phyloP scores from a whole-genome alignment of 1,140 invertebrate species.

The Chelonus insularis region DNA sequence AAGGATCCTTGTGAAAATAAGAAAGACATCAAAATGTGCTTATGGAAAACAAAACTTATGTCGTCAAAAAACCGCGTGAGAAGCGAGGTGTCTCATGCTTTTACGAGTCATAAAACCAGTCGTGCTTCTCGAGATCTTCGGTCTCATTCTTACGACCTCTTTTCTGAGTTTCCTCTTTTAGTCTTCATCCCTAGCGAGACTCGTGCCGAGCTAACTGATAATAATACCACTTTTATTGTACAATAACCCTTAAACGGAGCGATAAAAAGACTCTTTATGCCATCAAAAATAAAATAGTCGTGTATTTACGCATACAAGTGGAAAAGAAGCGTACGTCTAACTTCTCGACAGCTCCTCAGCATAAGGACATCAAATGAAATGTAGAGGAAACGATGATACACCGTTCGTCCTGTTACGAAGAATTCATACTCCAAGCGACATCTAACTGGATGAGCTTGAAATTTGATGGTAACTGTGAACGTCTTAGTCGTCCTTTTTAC shows the following conservation, averaged over 20 bases:
- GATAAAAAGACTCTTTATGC: constrained; percentile 57
- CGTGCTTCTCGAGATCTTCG: constrained; percentile 53
- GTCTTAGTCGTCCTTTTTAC: constrained; percentile 26
- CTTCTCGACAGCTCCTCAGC: background rate
- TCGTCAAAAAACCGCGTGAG: constrained; percentile 32
- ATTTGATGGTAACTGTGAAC: background rate
- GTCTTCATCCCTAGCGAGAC: constrained; percentile 12
- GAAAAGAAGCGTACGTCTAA: constrained; percentile 6
- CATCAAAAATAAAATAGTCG: constrained; percentile 57
- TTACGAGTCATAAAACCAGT: constrained; percentile 60
- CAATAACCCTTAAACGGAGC: constrained; percentile 58
- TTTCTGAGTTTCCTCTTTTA: constrained; percentile 21
- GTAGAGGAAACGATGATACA: background rate
- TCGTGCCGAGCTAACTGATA: constrained; percentile 53
- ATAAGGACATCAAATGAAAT: constrained; percentile 15
- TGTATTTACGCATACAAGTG: constrained; percentile 29
- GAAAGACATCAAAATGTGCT: background rate
- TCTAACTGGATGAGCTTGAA: constrained; percentile 1
- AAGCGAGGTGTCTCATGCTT: constrained; percentile 50
- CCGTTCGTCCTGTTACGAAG: background rate
- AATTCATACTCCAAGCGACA: constrained; percentile 22
- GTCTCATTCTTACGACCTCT: constrained; percentile 26
- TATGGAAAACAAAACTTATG: constrained; percentile 36
- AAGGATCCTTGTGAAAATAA: background rate
- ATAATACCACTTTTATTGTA: constrained; percentile 61